Evolutionary conservation across 2,797 vertebrate genomes (phyloP).

Genomic region (Decapterus maruadsi): DNA sequence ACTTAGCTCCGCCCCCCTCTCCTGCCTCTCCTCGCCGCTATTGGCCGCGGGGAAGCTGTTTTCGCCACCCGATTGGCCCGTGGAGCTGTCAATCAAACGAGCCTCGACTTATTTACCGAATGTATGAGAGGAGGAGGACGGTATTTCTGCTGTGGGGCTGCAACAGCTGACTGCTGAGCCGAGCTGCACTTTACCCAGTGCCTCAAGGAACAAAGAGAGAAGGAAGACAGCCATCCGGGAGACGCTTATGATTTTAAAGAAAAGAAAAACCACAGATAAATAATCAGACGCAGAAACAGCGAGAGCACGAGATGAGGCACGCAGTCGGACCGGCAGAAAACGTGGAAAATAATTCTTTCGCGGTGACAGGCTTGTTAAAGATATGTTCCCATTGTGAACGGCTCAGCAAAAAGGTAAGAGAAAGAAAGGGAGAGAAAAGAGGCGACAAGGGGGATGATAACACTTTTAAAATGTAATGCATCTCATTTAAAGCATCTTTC

Average conservation of each 20-base stretch:
- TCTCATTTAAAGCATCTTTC: rapidly evolving
- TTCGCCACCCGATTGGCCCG: constrained; percentile 75
- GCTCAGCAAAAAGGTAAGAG: constrained; percentile 86
- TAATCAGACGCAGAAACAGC: constrained; percentile 34
- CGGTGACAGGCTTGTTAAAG: constrained; percentile 83
- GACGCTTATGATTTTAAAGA: neutral
- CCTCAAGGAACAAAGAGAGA: constrained; percentile 82
- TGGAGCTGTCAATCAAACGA: constrained; percentile 57
- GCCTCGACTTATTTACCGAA: constrained; percentile 83
- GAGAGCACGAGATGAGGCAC: constrained; percentile 85
- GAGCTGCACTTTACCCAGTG: constrained; percentile 68
- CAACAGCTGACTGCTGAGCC: constrained; percentile 77
- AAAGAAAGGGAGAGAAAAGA: neutral
- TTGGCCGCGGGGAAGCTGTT: constrained; percentile 75
- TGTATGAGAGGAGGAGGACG: constrained; percentile 66
- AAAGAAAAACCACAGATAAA: too few relatives aligned
- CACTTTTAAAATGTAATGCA: neutral
- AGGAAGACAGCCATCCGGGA: constrained; percentile 58
- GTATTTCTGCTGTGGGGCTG: constrained; percentile 78
- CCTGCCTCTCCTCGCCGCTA: constrained; percentile 14
- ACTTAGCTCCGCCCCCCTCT: constrained; percentile 36
- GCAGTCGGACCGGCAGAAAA: constrained; percentile 80
- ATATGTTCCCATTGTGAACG: constrained; percentile 87
- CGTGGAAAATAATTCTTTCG: constrained; percentile 79
- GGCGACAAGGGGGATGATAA: neutral